Base-by-base conservation (phyloP, 2,888 invertebrate genomes). In the Ochlodes sylvanus region DNA sequence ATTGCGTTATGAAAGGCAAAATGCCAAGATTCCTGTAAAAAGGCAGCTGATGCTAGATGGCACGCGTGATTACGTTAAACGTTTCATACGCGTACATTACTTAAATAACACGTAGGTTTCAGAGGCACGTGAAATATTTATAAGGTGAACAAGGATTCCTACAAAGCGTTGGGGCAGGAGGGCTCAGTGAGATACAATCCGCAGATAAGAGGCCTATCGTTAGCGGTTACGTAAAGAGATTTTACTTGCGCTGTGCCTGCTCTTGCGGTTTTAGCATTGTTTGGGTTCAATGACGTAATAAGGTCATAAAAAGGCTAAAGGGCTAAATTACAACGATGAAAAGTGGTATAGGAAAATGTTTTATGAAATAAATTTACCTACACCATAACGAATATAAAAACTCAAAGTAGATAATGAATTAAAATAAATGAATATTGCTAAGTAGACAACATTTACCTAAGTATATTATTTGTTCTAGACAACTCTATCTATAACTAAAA, bases 61-160 rank as follows among this genome's bases (percentile, higher is more conserved):
- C 44, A 60, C 17, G 56, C 60, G 44, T 34, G 34, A 60, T 60
- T 44, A 47, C 32, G 32, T 7, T 34, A 60, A 60, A 32, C 47
- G 47, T 17, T 19, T 19, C 15, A 47, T n/a, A 62, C 41, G 41
- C 42, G 21, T 56, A 47, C 60, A 58, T 72, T 69, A 64, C 69
- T 69, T 70, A 68, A 71, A 71, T 70, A 55, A 38, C 56, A 41
- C 57, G 57, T 57, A 56, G 50, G 7, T 34, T 34, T 34, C 32
- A 15, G 54, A 54, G 47, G 62, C 54, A 75, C 68, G 77, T 85
- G 76, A 82, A 83, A 85, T 85, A 85, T 87, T 86, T 81, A 85
- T 80, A 77, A 76, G 71, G 71, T 60, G 71, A 72, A 76, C 79
- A 80, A 80, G 77, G 76, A 75, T 74, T 76, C 69, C 44, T 58